These are phyloP conservation scores for Nerophis ophidion DNA, from an alignment of 2,113 vertebrate species.

Conservation along the genomic window DNA sequence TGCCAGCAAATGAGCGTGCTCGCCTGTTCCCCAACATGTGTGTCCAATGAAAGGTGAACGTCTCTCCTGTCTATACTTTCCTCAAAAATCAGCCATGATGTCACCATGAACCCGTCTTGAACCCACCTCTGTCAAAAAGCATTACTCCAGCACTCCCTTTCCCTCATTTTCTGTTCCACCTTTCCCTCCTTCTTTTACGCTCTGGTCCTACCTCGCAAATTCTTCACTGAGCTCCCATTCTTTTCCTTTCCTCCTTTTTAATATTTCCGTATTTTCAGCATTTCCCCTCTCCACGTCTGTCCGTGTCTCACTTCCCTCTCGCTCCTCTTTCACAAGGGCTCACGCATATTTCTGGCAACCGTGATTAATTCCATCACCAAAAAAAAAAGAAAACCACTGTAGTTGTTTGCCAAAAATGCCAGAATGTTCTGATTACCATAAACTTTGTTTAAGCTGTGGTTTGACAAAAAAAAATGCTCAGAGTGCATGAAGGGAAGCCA, in stretches of 20 bases:
- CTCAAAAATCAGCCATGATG: conserved; percentile 73
- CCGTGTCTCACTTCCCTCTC: conserved; percentile 25
- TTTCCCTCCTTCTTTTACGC: conserved; percentile 60
- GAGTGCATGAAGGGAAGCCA: conserved; percentile 31
- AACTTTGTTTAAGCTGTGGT: conserved; percentile 71
- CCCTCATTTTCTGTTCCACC: conserved; percentile 64
- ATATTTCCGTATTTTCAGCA: conserved; percentile 48
- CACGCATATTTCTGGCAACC: conserved; percentile 29
- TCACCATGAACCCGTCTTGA: conserved; percentile 76
- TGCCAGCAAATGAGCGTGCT: conserved; percentile 53
- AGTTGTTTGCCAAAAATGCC: conserved; percentile 65
- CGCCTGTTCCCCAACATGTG: conserved; percentile 65
- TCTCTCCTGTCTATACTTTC: conserved; percentile 72
- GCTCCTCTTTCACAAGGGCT: conserved; percentile 21
- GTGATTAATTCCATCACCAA: conserved; percentile 64
- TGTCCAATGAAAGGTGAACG: conserved; percentile 74
- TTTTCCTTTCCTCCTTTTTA: conserved; percentile 45
- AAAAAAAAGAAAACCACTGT: conserved; percentile 32
- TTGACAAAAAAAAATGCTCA: conserved; percentile 43
- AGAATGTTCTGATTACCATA: conserved; percentile 74
- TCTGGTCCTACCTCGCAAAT: conserved; percentile 54
- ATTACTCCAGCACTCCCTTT: conserved; percentile 61
- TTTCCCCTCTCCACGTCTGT: conserved; percentile 34
- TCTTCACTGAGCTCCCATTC: conserved; percentile 55
- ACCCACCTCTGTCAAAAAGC: conserved; percentile 75